Evolutionary conservation across 2,113 vertebrate genomes (phyloP), one percentile per base, ranked within the genome.

Genomic region (Lagopus leucura): DNA sequence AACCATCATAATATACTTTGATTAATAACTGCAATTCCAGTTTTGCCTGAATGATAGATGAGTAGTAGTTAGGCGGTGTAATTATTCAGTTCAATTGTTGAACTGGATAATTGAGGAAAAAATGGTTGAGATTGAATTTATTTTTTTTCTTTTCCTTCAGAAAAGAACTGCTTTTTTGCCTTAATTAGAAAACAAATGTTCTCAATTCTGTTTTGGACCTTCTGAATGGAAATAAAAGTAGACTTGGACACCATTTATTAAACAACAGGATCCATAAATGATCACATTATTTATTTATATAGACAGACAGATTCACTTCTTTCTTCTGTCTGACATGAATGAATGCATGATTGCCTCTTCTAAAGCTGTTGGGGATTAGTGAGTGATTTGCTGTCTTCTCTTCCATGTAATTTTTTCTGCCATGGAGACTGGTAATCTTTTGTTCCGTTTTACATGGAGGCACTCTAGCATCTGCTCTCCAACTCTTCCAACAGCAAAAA

Each of bases 21-120:
- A 96, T 94, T 95, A 93, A 94, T 94, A 92, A 92, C 74, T 89
- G 78, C 91, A 89, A 89, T 96, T 95, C n/a, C 63, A 89, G 50
- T 94, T 89, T 89, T 78, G 74, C 28, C 89, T 87, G 67, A 77
- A 80, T 92, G 84, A 90, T 92, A 93, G 81, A 93, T 91, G 91
- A 92, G 32, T 70, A 94, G 57, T 52, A 67, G 30, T 86, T 89
- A 92, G 87, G 48, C 81, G 63, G 40, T 84, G 27, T 70, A 89
- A 82, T 89, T 95, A 85, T 70, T 96, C 58, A 48, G 54, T 88
- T 93, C 81, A 82, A 13, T 72, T 58, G 79, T 21, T 93, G 86
- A 95, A 58, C 52, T 82, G 87, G 87, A 77, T 89, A 95, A 88
- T 11, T 92, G 75, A 24, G 45, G 13, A 3, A 20, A 95, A 95